phyloP scores from a whole-genome alignment of 1,140 invertebrate species.

The Geopemphigus sp. region DNA sequence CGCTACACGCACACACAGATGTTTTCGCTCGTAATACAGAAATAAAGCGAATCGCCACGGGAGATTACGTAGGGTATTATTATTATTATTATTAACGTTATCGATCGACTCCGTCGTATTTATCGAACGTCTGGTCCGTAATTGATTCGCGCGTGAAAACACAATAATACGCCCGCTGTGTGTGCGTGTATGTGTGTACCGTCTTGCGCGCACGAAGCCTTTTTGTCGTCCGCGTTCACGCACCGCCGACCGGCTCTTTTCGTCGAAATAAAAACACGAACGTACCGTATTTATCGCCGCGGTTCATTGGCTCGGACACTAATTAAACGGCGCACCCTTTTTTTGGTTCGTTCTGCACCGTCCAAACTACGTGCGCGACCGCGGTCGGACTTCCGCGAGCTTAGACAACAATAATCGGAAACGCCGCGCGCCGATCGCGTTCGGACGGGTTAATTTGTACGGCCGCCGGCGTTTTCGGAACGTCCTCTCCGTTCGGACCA shows the following conservation, averaged over 20 bases:
- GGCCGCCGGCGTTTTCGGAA: no score
- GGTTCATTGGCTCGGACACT: constrained; percentile 15
- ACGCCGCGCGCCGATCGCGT: no score
- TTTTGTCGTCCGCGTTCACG: no score
- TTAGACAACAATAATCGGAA: no score
- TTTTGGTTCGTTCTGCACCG: no score
- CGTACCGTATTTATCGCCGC: background rate
- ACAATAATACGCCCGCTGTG: background rate
- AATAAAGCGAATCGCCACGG: constrained; percentile 22
- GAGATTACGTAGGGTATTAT: constrained; percentile 7
- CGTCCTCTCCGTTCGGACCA: no score
- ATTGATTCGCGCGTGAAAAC: constrained; percentile 30
- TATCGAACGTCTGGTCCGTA: background rate
- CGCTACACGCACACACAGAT: constrained; percentile 42
- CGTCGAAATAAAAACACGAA: background rate
- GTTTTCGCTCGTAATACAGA: constrained; percentile 1
- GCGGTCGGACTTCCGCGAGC: no score
- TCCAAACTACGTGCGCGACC: no score
- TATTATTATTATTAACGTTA: background rate
- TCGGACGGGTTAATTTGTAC: no score
- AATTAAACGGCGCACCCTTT: background rate
- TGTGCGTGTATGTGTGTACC: no score
- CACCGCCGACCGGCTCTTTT: background rate
- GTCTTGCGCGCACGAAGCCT: no score
- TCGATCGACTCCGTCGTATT: background rate